Conservation (phyloP, 2,888 invertebrate species). For the Marasmarcha lunaedactyla region DNA sequence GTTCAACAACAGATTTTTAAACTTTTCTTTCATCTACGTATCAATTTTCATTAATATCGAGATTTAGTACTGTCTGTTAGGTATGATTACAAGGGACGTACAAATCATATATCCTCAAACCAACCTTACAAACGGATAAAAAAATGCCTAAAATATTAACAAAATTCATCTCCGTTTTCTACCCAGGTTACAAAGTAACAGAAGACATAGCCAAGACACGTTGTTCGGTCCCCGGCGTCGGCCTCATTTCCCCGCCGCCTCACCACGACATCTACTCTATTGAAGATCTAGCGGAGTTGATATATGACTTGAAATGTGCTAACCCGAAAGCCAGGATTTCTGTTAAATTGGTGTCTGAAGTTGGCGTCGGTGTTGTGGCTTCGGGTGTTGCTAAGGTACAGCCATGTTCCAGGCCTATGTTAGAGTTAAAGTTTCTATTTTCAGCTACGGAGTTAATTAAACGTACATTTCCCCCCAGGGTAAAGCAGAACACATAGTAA, state of each 20-base stretch:
- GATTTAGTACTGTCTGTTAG: too few species aligned
- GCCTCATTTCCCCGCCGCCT: conserved; percentile 97
- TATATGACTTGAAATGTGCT: conserved; percentile 97
- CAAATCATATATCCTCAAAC: too few species aligned
- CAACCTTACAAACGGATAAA: too few species aligned
- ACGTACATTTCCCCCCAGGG: conserved; percentile 75
- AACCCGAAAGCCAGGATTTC: conserved; percentile 96
- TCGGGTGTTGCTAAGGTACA: conserved; percentile 95
- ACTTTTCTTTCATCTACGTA: too few species aligned
- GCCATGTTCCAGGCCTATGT: too few species aligned
- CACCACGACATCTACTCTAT: conserved; percentile 99
- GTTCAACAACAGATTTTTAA: too few species aligned
- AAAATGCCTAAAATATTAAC: too few species aligned
- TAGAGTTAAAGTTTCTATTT: background rate
- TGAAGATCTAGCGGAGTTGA: conserved; percentile 97
- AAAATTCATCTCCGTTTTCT: too few species aligned
- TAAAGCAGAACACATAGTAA: conserved; percentile 98
- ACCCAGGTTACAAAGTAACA: conserved; percentile 82
- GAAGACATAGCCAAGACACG: conserved; percentile 95
- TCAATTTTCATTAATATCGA: too few species aligned
- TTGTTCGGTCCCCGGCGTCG: conserved; percentile 96
- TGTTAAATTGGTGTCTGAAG: conserved; percentile 98
- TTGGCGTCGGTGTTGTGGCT: conserved; percentile 99
- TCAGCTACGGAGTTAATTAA: too few species aligned
- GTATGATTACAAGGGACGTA: too few species aligned